Evolutionary conservation across 2,113 vertebrate species (phyloP), one percentile per base, ranked within the genome.

Genomic region (Xenopus borealis): DNA sequence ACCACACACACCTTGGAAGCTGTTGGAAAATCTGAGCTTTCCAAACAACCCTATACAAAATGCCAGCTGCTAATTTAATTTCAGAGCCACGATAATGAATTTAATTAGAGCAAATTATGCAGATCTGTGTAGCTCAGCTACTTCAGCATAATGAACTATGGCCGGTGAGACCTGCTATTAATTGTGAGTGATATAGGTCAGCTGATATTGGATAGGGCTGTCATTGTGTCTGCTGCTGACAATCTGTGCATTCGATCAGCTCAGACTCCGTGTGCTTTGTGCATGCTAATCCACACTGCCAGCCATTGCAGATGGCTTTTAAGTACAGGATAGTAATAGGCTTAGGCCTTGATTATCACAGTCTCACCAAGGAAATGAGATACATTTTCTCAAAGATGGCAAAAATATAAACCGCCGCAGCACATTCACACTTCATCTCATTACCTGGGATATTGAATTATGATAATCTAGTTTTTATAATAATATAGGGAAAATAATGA

Each of bases 241-340:
- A 76, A 76, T 70, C 66, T 76, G 47, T 13, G 30, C 66, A 70
- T 76, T 69, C 67, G 64, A 76, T 76, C 74, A 76, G 45, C 57
- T 23, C 58, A 55, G 46, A 62, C 19, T 47, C 45, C 53, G 67
- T 40, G 66, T 76, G 47, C 74, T 57, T 76, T 76, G 66, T 69
- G 66, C 47, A 69, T 64, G 59, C 61, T 76, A 76, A 76, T 76
- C 74, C 74, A 4, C 58, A 63, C 23, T 58, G 67, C 66, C 70
- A 10, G 14, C 62, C 30, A 33, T 45, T 44, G 46, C 59, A 57
- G 47, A 63, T 52, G 73, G 64, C 59, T 76, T 62, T 50, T 76
- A 70, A 76, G 59, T 46, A 44, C 47, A 30, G 33, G 59, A 53
- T 16, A 76, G 67, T 57, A 57, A 69, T 55, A 70, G 66, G 47